Percentiles rank a stretch among this genome's conserved stretches.
Evolutionary conservation across 2,888 invertebrate genomes (phyloP).

Genomic region (Chrysina gloriosa): DNA sequence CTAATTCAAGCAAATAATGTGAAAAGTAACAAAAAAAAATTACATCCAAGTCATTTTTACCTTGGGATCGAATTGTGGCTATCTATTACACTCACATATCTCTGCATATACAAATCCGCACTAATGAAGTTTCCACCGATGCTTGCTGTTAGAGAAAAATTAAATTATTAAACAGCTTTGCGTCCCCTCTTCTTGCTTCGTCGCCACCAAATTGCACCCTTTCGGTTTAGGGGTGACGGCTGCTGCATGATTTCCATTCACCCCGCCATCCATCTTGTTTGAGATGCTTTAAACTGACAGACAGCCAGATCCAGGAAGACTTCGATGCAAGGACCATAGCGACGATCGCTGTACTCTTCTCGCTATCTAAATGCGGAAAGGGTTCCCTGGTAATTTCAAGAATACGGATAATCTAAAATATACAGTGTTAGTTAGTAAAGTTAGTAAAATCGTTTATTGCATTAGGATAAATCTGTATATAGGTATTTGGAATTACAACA

Average conservation of each 20-base stretch:
- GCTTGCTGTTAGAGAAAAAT: constrained; percentile 30
- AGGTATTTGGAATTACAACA: no score
- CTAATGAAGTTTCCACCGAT: constrained; percentile 15
- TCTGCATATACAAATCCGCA: neutral
- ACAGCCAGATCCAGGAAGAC: constrained; percentile 53
- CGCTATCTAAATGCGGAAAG: constrained; percentile 12
- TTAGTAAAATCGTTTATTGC: no score
- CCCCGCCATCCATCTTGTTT: constrained; percentile 46
- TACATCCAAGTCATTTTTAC: no score
- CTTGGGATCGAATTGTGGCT: no score
- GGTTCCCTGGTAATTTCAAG: constrained; percentile 1
- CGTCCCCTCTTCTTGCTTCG: constrained; percentile 39
- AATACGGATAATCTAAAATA: neutral
- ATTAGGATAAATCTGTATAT: no score
- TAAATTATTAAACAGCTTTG: constrained; percentile 38
- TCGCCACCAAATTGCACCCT: constrained; percentile 51
- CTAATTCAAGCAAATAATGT: no score
- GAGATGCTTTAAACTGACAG: constrained; percentile 45
- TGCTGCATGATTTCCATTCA: constrained; percentile 46
- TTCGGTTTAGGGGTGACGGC: constrained; percentile 48
- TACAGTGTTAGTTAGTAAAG: no score
- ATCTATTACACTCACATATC: no score
- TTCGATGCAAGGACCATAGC: constrained; percentile 18
- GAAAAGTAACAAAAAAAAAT: no score
- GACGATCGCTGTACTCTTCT: constrained; percentile 6